Evolutionary conservation across 2,888 invertebrate genomes (phyloP).

Genomic region (Seira musarum): DNA sequence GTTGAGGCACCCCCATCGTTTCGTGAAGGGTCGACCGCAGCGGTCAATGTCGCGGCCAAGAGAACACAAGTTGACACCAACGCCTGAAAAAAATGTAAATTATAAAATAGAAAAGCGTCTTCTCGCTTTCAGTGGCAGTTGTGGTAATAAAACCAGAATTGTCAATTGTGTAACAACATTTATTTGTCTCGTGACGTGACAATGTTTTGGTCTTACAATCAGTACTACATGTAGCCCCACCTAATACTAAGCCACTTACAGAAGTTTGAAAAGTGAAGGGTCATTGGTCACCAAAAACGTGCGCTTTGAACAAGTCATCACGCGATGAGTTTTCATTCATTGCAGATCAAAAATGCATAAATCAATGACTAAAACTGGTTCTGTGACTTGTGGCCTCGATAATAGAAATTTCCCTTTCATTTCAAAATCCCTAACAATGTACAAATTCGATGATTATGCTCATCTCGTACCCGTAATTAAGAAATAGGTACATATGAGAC

Average conservation of each 20-base stretch:
- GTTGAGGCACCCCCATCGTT: constrained; percentile 44
- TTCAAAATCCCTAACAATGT: constrained; percentile 17
- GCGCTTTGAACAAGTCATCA: neutral
- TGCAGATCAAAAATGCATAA: neutral
- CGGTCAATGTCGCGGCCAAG: constrained; percentile 41
- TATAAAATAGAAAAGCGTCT: neutral
- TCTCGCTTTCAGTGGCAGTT: neutral
- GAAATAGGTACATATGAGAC: neutral
- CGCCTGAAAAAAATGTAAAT: constrained; percentile 51
- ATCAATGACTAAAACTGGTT: constrained; percentile 40
- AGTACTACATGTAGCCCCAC: no score
- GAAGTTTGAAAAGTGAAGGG: neutral
- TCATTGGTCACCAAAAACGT: neutral
- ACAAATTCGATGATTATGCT: constrained; percentile 1
- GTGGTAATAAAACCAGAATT: neutral
- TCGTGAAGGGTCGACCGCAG: constrained; percentile 61
- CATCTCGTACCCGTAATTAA: neutral
- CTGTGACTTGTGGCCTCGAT: constrained; percentile 37
- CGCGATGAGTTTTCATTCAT: neutral
- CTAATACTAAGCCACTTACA: neutral
- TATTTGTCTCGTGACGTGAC: neutral
- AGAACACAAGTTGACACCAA: constrained; percentile 54
- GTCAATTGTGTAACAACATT: neutral
- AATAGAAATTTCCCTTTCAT: constrained; percentile 48
- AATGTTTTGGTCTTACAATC: neutral